Base-by-base conservation (phyloP, 2,797 vertebrate genomes). In the Peromyscus melanophrys region DNA sequence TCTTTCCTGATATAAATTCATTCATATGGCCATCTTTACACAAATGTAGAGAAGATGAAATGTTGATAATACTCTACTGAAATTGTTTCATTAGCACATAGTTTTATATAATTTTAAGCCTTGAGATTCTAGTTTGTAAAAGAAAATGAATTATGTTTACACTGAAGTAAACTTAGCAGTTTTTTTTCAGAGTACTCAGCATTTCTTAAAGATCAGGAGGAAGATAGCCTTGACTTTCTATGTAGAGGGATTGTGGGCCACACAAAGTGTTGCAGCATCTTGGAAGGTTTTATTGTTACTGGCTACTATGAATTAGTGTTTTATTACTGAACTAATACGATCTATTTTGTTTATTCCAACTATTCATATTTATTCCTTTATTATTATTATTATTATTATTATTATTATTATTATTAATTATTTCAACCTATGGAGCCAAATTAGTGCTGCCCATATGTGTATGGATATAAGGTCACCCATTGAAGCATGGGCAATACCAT, bases 111-210 rank as follows among this genome's bases (percentile, higher is more conserved):
- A 78, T 90, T 75, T 55, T 31, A 23, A 71, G 21, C n/a, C 2
- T 69, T 69, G 34, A 91, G 4, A 83, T 94, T 89, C 67, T 86
- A 75, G 31, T 76, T n/a, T 86, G 29, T 86, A 52, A 86, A 71
- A 34, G 37, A 83, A 43, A 88, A 40, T 49, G 6, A 80, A 59
- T 65, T 89, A 52, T 4, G 21, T 4, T 17, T 92, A 75, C 82
- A 40, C 0, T 57, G 17, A 86, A 87, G 7, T 65, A 89, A 69
- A 29, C 17, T 55, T 40, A 78, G 63, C 2, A 40, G 13, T 40
- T 86, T 78, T n/a, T n/a, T 61, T 27, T 92, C 59, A 69, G 16
- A 59, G 52, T 52, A 52, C 16, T n/a, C 4, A 87, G 46, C 0
- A 6, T 91, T 89, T 95, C 10, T 46, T 85, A 27, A 69, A 85